phyloP scores from a whole-genome alignment of 2,888 invertebrate genomes.

The Nemapogon koenigi region DNA sequence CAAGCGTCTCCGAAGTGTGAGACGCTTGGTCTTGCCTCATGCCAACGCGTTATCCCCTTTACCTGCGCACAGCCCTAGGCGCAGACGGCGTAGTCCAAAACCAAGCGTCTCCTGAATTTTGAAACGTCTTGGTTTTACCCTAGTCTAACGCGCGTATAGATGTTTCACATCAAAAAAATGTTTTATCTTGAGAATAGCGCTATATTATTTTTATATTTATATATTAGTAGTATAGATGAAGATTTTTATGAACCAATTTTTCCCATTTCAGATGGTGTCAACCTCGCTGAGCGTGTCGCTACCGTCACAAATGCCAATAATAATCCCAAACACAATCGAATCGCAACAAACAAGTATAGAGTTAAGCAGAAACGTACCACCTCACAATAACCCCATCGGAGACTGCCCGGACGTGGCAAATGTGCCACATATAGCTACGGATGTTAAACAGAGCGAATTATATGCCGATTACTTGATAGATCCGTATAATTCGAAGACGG shows the following conservation, averaged over 20 bases:
- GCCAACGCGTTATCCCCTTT: too few relatives aligned
- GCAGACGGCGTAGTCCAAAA: too few relatives aligned
- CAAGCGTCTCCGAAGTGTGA: too few relatives aligned
- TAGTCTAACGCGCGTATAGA: too few relatives aligned
- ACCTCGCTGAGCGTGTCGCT: constrained; percentile 66
- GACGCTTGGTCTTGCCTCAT: too few relatives aligned
- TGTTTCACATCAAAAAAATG: too few relatives aligned
- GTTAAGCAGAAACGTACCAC: constrained; percentile 9
- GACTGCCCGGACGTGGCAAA: background rate
- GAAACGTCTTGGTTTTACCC: too few relatives aligned
- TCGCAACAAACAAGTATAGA: too few relatives aligned
- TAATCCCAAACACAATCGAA: constrained; percentile 31
- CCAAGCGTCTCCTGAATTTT: too few relatives aligned
- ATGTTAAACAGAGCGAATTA: constrained; percentile 34
- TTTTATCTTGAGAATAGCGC: too few relatives aligned
- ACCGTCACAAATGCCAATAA: constrained; percentile 41
- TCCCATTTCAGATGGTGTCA: constrained; percentile 65
- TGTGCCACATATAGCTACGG: constrained; percentile 6
- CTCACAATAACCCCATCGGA: constrained; percentile 13
- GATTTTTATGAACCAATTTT: background rate
- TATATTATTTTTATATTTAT: background rate
- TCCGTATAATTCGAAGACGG: constrained; percentile 54
- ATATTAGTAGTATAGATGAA: background rate
- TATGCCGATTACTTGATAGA: constrained; percentile 65
- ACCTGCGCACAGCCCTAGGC: too few relatives aligned